Conservation (phyloP, 2,113 vertebrate genomes). For the Xenopus tropicalis region DNA sequence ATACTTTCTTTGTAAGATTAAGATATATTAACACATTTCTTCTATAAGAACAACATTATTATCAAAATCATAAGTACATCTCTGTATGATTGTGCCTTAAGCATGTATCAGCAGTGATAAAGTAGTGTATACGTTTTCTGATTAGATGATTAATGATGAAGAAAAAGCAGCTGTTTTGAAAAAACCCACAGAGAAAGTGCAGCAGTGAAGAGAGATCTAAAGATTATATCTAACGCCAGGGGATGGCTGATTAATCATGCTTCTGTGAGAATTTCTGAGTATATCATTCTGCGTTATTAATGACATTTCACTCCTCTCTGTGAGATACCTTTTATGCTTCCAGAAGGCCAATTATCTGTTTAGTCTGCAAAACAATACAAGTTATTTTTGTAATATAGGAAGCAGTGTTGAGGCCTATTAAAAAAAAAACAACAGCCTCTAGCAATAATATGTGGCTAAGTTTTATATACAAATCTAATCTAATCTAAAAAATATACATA, state of each 20-base stretch:
- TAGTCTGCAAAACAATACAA: slow-evolving; percentile 76
- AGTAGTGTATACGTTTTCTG: slow-evolving; percentile 56
- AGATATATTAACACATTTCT: too few species aligned
- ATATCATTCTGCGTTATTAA: slow-evolving; percentile 81
- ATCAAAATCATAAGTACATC: too few species aligned
- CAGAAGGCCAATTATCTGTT: slow-evolving; percentile 81
- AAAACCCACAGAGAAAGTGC: slow-evolving; percentile 62
- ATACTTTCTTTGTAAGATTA: too few species aligned
- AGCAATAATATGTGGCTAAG: slow-evolving; percentile 27
- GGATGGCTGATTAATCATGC: slow-evolving; percentile 80
- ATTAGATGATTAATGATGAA: slow-evolving; percentile 67
- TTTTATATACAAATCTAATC: too few species aligned
- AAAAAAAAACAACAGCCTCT: slow-evolving; percentile 41
- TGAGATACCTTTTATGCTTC: slow-evolving; percentile 75
- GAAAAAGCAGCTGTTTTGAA: slow-evolving; percentile 65
- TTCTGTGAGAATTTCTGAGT: slow-evolving; percentile 75
- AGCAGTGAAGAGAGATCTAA: slow-evolving; percentile 64
- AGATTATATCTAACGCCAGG: slow-evolving; percentile 73
- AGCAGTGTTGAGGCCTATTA: slow-evolving; percentile 35
- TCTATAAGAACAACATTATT: too few species aligned
- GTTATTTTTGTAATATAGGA: slow-evolving; percentile 51
- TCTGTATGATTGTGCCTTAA: background rate
- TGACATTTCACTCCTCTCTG: slow-evolving; percentile 75
- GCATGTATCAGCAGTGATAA: slow-evolving; percentile 58
- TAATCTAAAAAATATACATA: too few species aligned